These are phyloP conservation scores for Leptobrachium leishanense DNA, from an alignment of 2,113 vertebrate species.

Conservation along the genomic window DNA sequence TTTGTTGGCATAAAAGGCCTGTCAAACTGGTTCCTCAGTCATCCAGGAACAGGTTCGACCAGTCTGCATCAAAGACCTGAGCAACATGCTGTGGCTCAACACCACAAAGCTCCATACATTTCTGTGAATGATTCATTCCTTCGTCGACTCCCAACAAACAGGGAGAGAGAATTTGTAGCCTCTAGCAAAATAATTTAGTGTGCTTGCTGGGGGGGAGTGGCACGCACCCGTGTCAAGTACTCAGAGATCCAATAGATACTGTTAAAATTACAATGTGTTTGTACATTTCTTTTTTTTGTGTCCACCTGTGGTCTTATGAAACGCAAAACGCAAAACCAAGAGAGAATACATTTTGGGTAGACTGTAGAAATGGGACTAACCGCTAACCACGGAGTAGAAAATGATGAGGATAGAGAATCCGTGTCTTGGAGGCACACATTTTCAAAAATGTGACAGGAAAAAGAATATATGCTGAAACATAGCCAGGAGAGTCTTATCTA, in stretches of 20 bases:
- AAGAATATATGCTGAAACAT: neutral
- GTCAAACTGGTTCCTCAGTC: constrained; percentile 76
- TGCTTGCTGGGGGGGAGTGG: constrained; percentile 60
- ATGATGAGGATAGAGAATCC: neutral
- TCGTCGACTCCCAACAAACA: constrained; percentile 65
- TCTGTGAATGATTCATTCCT: constrained; percentile 71
- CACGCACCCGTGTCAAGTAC: constrained; percentile 58
- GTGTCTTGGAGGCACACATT: neutral
- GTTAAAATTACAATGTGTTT: neutral
- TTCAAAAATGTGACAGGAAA: neutral
- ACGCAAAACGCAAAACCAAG: constrained; percentile 1
- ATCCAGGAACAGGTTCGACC: constrained; percentile 74
- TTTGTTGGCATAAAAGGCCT: constrained; percentile 81
- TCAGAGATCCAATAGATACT: constrained; percentile 62
- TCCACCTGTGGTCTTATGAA: neutral
- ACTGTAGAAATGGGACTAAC: neutral
- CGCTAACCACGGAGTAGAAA: neutral
- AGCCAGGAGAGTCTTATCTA: too few relatives aligned
- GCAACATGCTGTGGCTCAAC: constrained; percentile 74
- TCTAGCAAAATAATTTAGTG: constrained; percentile 75
- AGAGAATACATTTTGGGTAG: neutral
- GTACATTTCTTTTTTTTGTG: neutral
- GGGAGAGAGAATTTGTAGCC: constrained; percentile 75
- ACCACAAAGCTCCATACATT: constrained; percentile 58
- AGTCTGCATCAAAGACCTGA: constrained; percentile 76